A percentile compares a stretch with the other conserved stretches of the same genome.
Conservation (phyloP, 2,797 vertebrate genomes). For the Notoglanidium macrostoma region DNA sequence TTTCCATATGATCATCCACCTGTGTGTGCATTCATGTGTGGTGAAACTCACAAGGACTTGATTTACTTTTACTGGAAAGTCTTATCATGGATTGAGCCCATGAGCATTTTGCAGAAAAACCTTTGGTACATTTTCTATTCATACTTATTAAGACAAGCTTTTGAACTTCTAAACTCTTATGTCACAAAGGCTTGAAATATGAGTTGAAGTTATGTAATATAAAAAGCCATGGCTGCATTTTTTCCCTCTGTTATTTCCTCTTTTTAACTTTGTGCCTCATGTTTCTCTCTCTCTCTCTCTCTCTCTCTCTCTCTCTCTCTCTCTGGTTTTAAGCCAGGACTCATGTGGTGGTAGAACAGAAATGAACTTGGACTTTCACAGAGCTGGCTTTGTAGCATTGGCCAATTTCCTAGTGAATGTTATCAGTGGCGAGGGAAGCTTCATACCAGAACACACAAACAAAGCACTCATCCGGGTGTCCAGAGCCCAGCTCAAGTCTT, state of each 20-base stretch:
- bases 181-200: neutral
- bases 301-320: neutral
- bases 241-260: conserved; percentile 11
- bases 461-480: conserved; percentile 24
- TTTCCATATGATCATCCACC: conserved; percentile 17
- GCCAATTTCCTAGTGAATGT: conserved; percentile 58
- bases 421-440: conserved; percentile 43
- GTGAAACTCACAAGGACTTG: neutral
- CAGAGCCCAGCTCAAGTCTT: conserved; percentile 5
- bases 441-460: conserved; percentile 30
- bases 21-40: conserved; percentile 11
- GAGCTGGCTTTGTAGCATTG: conserved; percentile 63
- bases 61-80: neutral
- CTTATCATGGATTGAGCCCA: neutral
- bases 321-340: conserved; percentile 1
- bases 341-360: conserved; percentile 34
- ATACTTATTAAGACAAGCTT: neutral
- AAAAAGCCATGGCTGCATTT: neutral
- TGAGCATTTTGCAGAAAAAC: neutral
- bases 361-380: conserved; percentile 59
- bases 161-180: neutral
- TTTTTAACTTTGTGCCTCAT: conserved; percentile 4
- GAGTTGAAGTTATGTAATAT: conserved; percentile 17
- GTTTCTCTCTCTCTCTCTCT: neutral
- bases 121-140: neutral